Evolutionary conservation across 2,888 invertebrate species (phyloP), one percentile per base, ranked within the genome.

Genomic region (Lepeophtheirus nordmannii): DNA sequence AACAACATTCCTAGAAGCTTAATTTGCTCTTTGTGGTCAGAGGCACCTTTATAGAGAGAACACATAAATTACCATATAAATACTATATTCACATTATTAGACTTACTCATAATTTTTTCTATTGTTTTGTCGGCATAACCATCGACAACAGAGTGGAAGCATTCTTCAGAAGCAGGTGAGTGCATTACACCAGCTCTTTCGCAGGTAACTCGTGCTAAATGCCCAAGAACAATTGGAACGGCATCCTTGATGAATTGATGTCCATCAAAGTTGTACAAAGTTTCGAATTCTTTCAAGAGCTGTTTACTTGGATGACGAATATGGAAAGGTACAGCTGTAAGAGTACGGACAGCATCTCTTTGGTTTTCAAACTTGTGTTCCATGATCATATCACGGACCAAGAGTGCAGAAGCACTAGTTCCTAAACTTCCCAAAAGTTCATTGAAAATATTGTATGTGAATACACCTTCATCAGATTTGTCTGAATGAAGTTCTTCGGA

Each of bases 401-500:
- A 10, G n/a, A 66, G 17, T 17, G 66, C 66, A n/a, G 66, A 12
- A 61, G 66, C 66, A 3, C 58, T 66, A 39, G 66, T 61, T 17
- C 66, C 66, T 39, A 40, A 17, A 40, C 23, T 58, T 10, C 60
- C 59, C 59, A 66, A 66, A 22, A 46, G 40, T 58, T 66, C 66
- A n/a, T 20, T 39, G 17, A 66, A 66, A 11, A 66, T 8, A 22
- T 66, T 66, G 58, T 22, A 37, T 22, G 10, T 66, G 17, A 22
- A 20, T 14, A 66, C 60, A 17, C 66, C 66, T n/a, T 17, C 41
- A 10, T 59, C 60, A 20, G 66, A 66, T n/a, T 22, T 66, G 46
- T 66, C 66, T 23, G 40, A 38, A 1, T 17, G 10, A 17, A 66
- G 60, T 40, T 60, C 60, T 10, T 60, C 40, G n/a, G 56, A 20